phyloP scores from a whole-genome alignment of 2,888 invertebrate species.

The Chrysomela aeneicollis region DNA sequence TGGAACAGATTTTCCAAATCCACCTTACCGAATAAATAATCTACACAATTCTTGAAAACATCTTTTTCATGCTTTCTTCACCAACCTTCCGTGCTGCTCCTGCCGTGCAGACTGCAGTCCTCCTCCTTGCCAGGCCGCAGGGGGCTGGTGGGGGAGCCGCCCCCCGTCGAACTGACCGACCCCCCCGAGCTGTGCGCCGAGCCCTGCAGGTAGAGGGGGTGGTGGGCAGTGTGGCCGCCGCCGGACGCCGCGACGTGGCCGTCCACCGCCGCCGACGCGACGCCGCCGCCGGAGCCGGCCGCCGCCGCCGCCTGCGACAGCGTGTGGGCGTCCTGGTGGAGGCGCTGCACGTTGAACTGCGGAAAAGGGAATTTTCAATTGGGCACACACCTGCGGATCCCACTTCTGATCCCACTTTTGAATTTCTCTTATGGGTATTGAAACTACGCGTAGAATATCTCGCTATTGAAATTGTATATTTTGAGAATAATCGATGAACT shows the following conservation, averaged over 20 bases:
- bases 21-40: too few relatives aligned
- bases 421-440: too few relatives aligned
- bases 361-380: too few relatives aligned
- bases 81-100: constrained; percentile 69
- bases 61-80: too few relatives aligned
- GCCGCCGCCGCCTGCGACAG: constrained; percentile 56
- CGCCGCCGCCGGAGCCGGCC: constrained; percentile 45
- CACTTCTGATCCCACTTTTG: too few relatives aligned
- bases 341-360: constrained; percentile 63
- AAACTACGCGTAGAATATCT: too few relatives aligned
- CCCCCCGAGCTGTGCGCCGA: constrained; percentile 60
- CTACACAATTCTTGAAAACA: too few relatives aligned
- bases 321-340: constrained; percentile 61
- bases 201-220: constrained; percentile 56
- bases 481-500: too few relatives aligned
- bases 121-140: constrained; percentile 69
- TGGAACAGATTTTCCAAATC: too few relatives aligned
- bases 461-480: too few relatives aligned
- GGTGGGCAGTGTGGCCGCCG: constrained; percentile 46
- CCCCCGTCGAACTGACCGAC: constrained; percentile 61
- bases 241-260: constrained; percentile 44
- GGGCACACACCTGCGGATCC: too few relatives aligned
- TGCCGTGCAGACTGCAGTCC: constrained; percentile 68
- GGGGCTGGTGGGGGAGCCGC: constrained; percentile 60
- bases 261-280: constrained; percentile 41